phyloP scores from a whole-genome alignment of 2,888 invertebrate species.

The Heliconius aoede region DNA sequence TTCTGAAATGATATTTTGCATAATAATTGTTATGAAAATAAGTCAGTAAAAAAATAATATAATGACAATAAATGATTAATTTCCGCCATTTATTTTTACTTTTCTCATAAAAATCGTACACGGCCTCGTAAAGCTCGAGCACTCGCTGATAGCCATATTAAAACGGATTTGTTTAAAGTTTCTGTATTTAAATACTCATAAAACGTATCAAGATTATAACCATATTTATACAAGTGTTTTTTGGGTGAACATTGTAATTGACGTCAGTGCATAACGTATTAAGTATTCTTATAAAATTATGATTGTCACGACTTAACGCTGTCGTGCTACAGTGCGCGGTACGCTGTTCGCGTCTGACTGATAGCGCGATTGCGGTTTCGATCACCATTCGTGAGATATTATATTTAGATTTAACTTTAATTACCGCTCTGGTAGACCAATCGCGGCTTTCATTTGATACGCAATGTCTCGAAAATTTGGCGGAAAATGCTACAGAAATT shows the following conservation, averaged over 20 bases:
- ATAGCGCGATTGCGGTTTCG: too few species aligned
- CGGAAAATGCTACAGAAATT: neutral
- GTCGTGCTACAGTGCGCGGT: neutral
- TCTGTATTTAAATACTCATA: constrained; percentile 21
- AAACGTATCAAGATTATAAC: constrained; percentile 19
- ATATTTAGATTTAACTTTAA: too few species aligned
- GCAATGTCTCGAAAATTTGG: neutral
- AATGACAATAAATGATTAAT: neutral
- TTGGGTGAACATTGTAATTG: constrained; percentile 28
- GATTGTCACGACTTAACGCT: neutral
- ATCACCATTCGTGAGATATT: too few species aligned
- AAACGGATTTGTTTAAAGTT: constrained; percentile 17
- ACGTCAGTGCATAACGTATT: constrained; percentile 23
- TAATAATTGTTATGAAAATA: too few species aligned
- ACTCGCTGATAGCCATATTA: constrained; percentile 13
- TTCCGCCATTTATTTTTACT: neutral
- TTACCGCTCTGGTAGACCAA: neutral
- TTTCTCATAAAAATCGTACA: constrained; percentile 3
- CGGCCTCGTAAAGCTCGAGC: constrained; percentile 14
- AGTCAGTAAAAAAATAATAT: too few species aligned
- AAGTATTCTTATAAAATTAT: neutral
- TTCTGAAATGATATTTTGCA: too few species aligned
- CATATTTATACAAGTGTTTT: constrained; percentile 13
- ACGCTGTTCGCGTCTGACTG: too few species aligned
- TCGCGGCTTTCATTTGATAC: neutral